Conservation (phyloP, 2,888 invertebrate species). For the Lasioglossum marginatum region DNA sequence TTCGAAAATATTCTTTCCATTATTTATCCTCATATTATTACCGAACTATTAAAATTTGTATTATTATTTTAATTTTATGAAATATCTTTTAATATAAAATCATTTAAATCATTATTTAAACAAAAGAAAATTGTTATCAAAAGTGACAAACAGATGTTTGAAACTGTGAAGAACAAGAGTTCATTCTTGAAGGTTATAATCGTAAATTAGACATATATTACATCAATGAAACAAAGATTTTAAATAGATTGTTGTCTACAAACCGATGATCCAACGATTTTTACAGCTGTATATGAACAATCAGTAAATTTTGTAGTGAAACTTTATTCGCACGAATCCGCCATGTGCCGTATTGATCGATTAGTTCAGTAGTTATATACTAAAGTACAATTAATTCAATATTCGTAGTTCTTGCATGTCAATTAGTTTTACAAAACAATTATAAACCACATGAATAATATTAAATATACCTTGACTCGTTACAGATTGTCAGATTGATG, state of each 20-base stretch:
- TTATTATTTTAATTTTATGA: neutral
- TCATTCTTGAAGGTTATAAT: constrained; percentile 12
- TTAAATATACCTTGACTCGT: constrained; percentile 59
- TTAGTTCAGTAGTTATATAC: constrained; percentile 32
- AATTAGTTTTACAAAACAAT: constrained; percentile 5
- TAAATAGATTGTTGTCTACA: constrained; percentile 23
- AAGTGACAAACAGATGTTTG: constrained; percentile 42
- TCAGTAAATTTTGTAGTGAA: constrained; percentile 30
- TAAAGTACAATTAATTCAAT: constrained; percentile 22
- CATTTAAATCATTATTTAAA: neutral
- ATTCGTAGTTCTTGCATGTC: constrained; percentile 11
- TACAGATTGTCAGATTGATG: constrained; percentile 54
- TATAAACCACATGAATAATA: constrained; percentile 36
- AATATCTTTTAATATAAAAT: neutral
- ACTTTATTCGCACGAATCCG: constrained; percentile 40
- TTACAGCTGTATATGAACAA: constrained; percentile 8
- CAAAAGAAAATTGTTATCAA: neutral
- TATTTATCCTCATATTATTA: neutral
- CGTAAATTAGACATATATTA: neutral
- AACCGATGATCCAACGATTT: constrained; percentile 31
- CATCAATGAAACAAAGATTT: constrained; percentile 24
- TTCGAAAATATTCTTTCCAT: neutral
- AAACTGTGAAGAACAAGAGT: neutral
- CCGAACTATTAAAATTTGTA: neutral
- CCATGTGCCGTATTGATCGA: constrained; percentile 73